Percentiles rank a stretch among this genome's conserved stretches.
Evolutionary conservation across 2,888 invertebrate species (phyloP).

Genomic region (Laothoe populi): DNA sequence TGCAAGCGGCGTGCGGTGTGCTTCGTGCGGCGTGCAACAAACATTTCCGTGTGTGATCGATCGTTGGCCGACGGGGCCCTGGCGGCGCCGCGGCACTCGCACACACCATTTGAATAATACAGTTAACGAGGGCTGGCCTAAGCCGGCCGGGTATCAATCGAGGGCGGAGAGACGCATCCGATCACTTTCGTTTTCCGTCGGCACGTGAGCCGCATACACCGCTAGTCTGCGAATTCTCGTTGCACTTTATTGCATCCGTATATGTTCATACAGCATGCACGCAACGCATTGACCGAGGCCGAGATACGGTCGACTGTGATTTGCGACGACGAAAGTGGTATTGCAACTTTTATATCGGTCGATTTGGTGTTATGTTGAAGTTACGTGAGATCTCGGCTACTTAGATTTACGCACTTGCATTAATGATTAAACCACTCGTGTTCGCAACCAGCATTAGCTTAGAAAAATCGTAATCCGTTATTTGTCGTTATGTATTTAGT

Average conservation of each 20-base stretch:
- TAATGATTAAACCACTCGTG: slow-evolving; percentile 22
- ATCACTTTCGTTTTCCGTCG: slow-evolving; percentile 80
- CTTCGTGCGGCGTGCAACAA: slow-evolving; percentile 29
- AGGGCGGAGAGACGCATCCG: slow-evolving; percentile 77
- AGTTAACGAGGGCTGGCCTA: slow-evolving; percentile 74
- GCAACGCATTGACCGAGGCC: slow-evolving; percentile 83
- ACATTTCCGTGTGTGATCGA: slow-evolving; percentile 58
- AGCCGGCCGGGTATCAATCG: slow-evolving; percentile 75
- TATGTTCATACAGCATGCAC: slow-evolving; percentile 82
- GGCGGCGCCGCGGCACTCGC: slow-evolving; percentile 43
- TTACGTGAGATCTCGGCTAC: slow-evolving; percentile 64
- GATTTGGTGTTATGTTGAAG: slow-evolving; percentile 76
- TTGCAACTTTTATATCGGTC: slow-evolving; percentile 82
- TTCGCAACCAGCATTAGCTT: background rate
- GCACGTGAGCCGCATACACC: slow-evolving; percentile 79
- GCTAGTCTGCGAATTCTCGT: slow-evolving; percentile 77
- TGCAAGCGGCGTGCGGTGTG: slow-evolving; percentile 50
- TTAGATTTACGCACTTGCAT: slow-evolving; percentile 43
- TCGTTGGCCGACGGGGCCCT: slow-evolving; percentile 43
- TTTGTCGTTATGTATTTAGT: background rate
- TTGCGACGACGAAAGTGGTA: slow-evolving; percentile 84
- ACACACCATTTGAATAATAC: slow-evolving; percentile 78
- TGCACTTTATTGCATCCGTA: slow-evolving; percentile 82
- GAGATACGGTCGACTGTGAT: slow-evolving; percentile 79
- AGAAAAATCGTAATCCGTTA: slow-evolving; percentile 2